Percentiles rank a stretch among this genome's conserved stretches.
These are phyloP conservation scores for Montipora capricornis DNA, from an alignment of 64 coral and sea anemone species.

Conservation along the genomic window DNA sequence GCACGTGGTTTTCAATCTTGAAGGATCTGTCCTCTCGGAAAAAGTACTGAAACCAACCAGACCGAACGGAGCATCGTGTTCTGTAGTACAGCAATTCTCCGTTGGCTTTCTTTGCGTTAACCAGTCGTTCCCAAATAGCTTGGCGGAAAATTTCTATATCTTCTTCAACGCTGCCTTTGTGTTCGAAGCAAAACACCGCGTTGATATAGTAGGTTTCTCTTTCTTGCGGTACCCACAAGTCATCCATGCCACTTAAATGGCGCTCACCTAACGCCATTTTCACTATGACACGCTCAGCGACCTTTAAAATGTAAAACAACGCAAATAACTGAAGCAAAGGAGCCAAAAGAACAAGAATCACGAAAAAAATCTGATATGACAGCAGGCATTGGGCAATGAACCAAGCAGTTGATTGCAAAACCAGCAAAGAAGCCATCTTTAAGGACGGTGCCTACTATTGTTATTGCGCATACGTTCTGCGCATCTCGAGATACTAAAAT, in stretches of 20 bases:
- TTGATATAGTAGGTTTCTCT: conserved; percentile 55
- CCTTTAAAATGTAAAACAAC: conserved; percentile 68
- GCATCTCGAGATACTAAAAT: too few species aligned
- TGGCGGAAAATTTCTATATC: conserved; percentile 51
- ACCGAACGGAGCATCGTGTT: conserved; percentile 48
- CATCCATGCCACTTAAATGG: conserved; percentile 76
- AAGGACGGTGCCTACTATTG: too few species aligned
- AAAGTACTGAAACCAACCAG: conserved; percentile 94
- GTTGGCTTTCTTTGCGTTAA: conserved; percentile 47
- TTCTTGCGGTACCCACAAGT: conserved; percentile 42
- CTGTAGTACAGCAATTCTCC: conserved; percentile 73
- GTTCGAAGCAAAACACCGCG: conserved; percentile 21
- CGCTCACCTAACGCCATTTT: neutral
- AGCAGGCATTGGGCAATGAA: conserved; percentile 64
- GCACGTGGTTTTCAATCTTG: conserved; percentile 87
- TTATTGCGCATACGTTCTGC: too few species aligned
- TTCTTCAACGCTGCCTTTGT: conserved; percentile 18
- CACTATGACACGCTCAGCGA: conserved; percentile 55
- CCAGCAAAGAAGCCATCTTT: too few species aligned
- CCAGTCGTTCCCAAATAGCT: conserved; percentile 62
- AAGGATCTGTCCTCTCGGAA: conserved; percentile 86
- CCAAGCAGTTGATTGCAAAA: neutral
- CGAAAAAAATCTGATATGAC: neutral
- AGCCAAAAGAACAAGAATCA: neutral
- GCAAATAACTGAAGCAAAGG: conserved; percentile 50